Conservation (phyloP, 2,113 vertebrate species). For the Gymnobelideus leadbeateri region DNA sequence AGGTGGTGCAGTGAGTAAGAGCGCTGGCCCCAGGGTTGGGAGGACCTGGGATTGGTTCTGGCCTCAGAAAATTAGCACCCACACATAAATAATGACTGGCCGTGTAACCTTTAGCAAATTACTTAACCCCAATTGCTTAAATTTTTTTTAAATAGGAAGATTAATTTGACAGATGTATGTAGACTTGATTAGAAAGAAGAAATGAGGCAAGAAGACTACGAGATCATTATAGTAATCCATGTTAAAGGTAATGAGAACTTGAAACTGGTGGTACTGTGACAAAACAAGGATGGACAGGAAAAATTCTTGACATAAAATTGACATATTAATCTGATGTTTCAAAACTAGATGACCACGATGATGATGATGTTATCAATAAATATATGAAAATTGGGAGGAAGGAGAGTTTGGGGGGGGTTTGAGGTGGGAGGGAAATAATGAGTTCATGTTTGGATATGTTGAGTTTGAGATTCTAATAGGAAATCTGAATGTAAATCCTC, state of each 20-base stretch:
- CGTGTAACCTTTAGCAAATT: too few species aligned
- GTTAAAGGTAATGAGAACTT: neutral
- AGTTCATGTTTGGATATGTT: neutral
- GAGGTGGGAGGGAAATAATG: neutral
- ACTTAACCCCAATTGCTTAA: too few species aligned
- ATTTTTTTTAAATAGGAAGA: too few species aligned
- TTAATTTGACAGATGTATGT: neutral
- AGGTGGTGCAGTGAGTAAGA: too few species aligned
- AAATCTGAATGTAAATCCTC: neutral
- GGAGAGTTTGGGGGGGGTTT: neutral
- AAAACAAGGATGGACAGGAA: neutral
- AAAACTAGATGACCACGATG: neutral
- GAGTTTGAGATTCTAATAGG: neutral
- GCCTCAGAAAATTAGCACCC: too few species aligned
- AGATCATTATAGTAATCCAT: neutral
- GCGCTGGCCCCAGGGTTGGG: too few species aligned
- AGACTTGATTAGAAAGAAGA: neutral
- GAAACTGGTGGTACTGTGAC: neutral
- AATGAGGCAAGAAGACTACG: neutral
- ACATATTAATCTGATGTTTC: neutral
- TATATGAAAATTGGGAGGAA: neutral
- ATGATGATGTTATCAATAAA: neutral
- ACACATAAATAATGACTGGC: too few species aligned
- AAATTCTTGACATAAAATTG: neutral
- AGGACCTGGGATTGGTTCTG: too few species aligned